phyloP scores from a whole-genome alignment of 2,113 vertebrate species.

The Isichthys henryi region DNA sequence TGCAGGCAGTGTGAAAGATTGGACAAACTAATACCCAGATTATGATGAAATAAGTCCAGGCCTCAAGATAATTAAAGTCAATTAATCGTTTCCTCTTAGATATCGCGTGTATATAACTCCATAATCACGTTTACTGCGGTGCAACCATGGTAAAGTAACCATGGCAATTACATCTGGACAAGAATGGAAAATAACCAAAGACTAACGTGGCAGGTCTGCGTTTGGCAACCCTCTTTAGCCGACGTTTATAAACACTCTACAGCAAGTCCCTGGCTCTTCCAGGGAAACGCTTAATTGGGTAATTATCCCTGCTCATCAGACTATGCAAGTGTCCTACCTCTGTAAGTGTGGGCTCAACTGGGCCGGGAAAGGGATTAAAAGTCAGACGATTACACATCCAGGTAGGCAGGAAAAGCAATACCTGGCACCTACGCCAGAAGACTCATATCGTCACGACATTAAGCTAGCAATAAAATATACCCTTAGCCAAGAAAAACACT shows the following conservation, averaged over 20 bases:
- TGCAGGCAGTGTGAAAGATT: neutral
- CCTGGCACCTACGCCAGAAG: no score
- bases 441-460: neutral
- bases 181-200: neutral
- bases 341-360: neutral
- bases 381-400: slow-evolving; percentile 49
- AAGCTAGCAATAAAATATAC: neutral
- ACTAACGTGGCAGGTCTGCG: neutral
- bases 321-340: neutral
- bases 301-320: slow-evolving; percentile 16
- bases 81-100: neutral
- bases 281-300: neutral
- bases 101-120: neutral
- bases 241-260: neutral
- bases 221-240: neutral
- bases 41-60: neutral
- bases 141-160: neutral
- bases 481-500: neutral
- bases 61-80: neutral
- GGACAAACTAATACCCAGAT: neutral
- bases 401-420: slow-evolving; percentile 45
- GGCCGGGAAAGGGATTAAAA: neutral
- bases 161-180: neutral
- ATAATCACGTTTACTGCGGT: neutral
- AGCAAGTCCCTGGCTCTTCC: neutral